phyloP scores from a whole-genome alignment of 2,113 vertebrate genomes.

The Probosciger aterrimus region DNA sequence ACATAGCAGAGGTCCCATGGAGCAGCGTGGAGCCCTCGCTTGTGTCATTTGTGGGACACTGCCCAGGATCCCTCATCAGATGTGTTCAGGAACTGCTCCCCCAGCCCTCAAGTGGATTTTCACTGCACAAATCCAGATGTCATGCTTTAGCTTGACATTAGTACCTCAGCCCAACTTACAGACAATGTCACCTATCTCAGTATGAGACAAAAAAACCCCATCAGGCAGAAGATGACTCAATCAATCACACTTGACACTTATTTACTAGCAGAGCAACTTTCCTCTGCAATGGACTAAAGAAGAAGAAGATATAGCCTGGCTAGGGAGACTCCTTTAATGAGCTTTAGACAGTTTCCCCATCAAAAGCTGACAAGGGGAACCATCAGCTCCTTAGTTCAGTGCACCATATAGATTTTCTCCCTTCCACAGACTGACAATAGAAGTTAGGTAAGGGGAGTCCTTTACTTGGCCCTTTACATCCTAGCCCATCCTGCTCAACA shows the following conservation, averaged over 20 bases:
- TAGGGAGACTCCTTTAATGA: not conserved
- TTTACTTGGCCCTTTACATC: not conserved
- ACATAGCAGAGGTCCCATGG: not conserved
- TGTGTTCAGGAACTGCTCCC: not conserved
- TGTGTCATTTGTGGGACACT: not conserved
- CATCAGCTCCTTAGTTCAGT: not conserved
- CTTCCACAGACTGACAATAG: not conserved
- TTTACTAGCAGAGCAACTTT: not conserved
- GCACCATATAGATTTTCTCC: not conserved
- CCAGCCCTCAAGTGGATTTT: not conserved
- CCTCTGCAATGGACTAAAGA: not conserved
- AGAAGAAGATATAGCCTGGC: not conserved
- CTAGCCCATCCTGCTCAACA: not conserved
- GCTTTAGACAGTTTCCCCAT: not conserved
- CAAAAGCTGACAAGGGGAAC: not conserved
- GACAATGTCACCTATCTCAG: not conserved
- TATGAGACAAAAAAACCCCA: not conserved
- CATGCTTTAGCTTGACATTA: not conserved
- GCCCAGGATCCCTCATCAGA: not conserved
- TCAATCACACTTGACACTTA: not conserved
- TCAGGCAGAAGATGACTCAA: not conserved
- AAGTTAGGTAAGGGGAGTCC: not conserved
- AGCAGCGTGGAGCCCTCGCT: not conserved
- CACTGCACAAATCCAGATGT: not conserved
- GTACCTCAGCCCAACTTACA: not conserved